Evolutionary conservation across 1,140 invertebrate genomes (phyloP).

Genomic region (Aleiodes sp.): DNA sequence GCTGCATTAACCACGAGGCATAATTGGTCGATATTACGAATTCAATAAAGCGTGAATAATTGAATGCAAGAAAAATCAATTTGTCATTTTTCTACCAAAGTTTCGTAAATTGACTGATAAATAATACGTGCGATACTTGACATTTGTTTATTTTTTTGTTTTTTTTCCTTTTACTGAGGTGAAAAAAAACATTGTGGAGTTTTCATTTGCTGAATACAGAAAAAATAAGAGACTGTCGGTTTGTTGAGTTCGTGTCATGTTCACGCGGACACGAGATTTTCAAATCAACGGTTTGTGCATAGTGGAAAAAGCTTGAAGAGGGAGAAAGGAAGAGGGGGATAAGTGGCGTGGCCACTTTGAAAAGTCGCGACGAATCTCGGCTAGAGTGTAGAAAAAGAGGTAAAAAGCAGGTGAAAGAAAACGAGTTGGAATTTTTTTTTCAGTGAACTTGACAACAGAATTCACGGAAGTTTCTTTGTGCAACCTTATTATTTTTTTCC

Average conservation of each 20-base stretch:
- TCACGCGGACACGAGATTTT: neutral
- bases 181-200: neutral
- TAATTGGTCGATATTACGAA: too few species aligned
- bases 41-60: too few species aligned
- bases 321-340: neutral
- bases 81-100: too few species aligned
- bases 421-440: neutral
- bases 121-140: too few species aligned
- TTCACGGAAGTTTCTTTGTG: conserved; percentile 6
- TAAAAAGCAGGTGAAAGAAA: neutral
- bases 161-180: too few species aligned
- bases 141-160: too few species aligned
- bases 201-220: neutral
- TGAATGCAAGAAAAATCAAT: too few species aligned
- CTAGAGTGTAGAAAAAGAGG: neutral
- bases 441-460: conserved; percentile 8
- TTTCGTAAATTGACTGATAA: too few species aligned
- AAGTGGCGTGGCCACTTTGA: neutral
- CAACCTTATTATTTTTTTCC: neutral
- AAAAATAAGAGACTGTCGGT: neutral
- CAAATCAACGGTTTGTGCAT: neutral
- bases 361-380: conserved; percentile 6
- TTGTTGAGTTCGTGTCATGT: neutral
- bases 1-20: too few species aligned
- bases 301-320: neutral